Conservation (phyloP, 2,797 vertebrate genomes). For the Paramormyrops hopkinsi region DNA sequence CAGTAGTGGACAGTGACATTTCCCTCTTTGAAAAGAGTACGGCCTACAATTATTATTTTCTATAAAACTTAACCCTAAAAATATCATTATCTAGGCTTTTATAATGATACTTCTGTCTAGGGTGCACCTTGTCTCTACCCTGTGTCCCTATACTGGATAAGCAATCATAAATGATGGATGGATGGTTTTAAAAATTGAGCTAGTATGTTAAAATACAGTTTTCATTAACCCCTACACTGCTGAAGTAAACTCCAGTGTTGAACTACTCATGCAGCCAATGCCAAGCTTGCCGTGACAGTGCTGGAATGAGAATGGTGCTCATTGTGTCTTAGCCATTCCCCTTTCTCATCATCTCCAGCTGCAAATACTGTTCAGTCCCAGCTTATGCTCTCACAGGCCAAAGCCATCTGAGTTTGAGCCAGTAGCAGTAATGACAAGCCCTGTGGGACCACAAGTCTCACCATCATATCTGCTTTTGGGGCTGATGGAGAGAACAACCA, state of each 20-base stretch:
- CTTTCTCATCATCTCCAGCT: neutral
- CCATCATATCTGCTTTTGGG: neutral
- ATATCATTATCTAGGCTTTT: neutral
- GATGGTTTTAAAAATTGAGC: neutral
- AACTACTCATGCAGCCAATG: neutral
- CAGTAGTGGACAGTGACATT: neutral
- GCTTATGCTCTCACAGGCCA: neutral
- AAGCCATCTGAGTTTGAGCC: neutral
- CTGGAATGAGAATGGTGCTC: neutral
- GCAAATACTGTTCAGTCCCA: neutral
- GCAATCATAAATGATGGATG: neutral
- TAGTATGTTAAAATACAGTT: neutral
- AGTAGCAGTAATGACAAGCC: neutral
- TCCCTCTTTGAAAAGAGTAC: neutral
- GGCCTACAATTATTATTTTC: neutral
- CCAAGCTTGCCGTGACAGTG: neutral
- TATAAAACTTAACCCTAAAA: neutral
- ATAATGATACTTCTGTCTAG: neutral
- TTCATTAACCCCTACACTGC: neutral
- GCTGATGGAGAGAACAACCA: neutral
- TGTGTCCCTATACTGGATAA: neutral
- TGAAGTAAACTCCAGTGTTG: neutral
- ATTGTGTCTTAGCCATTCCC: neutral
- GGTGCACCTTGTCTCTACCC: neutral
- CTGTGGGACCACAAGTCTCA: neutral